Evolutionary conservation across 1,140 invertebrate genomes (phyloP), one percentile per base, ranked within the genome.

Genomic region (Hormaphis cornu): DNA sequence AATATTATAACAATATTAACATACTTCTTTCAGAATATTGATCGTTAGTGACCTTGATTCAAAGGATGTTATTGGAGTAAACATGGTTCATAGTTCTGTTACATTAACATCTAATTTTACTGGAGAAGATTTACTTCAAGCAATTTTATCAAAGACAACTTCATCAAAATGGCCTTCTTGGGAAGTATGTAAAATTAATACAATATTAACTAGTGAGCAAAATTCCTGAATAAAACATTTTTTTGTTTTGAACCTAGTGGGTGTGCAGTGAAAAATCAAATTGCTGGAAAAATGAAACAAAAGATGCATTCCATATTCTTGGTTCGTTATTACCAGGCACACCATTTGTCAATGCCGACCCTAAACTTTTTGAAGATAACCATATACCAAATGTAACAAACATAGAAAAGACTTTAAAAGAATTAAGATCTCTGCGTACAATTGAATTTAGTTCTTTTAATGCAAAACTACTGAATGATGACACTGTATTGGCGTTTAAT

Each of bases 401-500:
- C 0, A 48, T 66, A 22, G 28, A 66, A 33, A 66, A 30, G 16
- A 50, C 44, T 4, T 26, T 66, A 48, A 50, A 33, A 35, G 61
- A 66, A 33, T 48, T 66, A 35, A 18, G 61, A 5, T 44, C 44
- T n/a, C 48, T 46, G 28, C 61, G 44, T 1, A 48, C 61, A 24
- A n/a, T 66, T 48, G 61, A 66, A 50, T 50, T 48, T 66, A 44
- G 61, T 48, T 48, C 61, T 1, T 66, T 66, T 35, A 66, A 66
- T 24, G 61, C 44, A 6, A 66, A 66, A 66, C 42, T 66, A 0
- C 33, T 66, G 30, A 66, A 46, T 22, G 35, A 63, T 63, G n/a
- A 66, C n/a, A 66, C 26, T 10, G 61, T 66, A 22, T 48, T 66
- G 1, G 44, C 44, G 16, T 48, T 66, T n/a, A 44, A 66, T 66